Conservation (phyloP, 2,797 vertebrate genomes). For the Mergus octosetaceus region DNA sequence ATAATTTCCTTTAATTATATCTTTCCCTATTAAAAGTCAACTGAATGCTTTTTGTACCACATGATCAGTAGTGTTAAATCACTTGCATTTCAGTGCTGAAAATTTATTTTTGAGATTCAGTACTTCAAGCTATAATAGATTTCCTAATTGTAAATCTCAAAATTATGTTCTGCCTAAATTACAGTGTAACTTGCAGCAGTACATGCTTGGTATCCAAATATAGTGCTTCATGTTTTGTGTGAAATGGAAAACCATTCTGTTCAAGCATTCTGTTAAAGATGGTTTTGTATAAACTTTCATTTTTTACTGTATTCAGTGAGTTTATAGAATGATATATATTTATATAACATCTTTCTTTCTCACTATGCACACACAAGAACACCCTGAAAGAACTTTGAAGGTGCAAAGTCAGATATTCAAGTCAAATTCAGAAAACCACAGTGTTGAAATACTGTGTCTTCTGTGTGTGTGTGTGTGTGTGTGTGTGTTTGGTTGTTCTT, state of each 20-base stretch:
- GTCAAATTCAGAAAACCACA: not conserved
- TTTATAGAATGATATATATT: conserved; percentile 61
- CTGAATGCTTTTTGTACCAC: conserved; percentile 50
- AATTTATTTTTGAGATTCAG: conserved; percentile 57
- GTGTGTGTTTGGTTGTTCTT: not conserved
- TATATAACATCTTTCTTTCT: not conserved
- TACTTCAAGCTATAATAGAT: conserved; percentile 60
- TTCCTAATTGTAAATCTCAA: conserved; percentile 61
- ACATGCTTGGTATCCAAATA: conserved; percentile 56
- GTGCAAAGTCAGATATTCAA: not conserved
- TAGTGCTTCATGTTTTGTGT: conserved; percentile 39
- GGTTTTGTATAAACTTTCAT: conserved; percentile 24
- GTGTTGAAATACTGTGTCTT: not conserved
- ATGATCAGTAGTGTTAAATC: conserved; percentile 60
- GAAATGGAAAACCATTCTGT: conserved; percentile 6
- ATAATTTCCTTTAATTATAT: conserved; percentile 69
- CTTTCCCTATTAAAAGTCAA: conserved; percentile 54
- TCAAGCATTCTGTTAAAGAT: conserved; percentile 32
- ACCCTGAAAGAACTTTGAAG: not conserved
- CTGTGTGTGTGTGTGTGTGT: not conserved
- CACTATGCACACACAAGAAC: not conserved
- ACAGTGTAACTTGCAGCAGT: conserved; percentile 32
- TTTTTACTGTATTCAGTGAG: conserved; percentile 37
- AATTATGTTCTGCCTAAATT: conserved; percentile 65
- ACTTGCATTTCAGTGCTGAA: conserved; percentile 57